A percentile compares a stretch with the other conserved stretches of the same genome.
phyloP scores from a whole-genome alignment of 2,113 vertebrate genomes.

The Cyprinodon brontotheroides region DNA sequence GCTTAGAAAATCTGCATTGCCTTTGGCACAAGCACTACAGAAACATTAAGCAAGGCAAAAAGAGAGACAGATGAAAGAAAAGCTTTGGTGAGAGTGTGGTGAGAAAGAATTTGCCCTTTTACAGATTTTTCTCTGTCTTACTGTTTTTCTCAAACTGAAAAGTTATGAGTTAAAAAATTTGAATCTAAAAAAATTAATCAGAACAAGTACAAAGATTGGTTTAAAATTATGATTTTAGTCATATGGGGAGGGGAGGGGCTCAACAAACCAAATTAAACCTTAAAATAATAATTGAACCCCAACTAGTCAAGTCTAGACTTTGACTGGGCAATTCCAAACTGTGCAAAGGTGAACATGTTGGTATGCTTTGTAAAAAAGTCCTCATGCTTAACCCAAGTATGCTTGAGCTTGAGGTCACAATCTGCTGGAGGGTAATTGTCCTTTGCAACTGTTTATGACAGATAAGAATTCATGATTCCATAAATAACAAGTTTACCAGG shows the following conservation, averaged over 20 bases:
- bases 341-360: background rate
- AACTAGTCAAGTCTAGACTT: background rate
- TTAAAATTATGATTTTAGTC: background rate
- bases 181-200: background rate
- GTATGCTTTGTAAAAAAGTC: background rate
- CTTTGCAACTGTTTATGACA: background rate
- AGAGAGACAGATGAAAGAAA: background rate
- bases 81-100: background rate
- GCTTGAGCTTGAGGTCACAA: background rate
- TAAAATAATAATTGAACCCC: too few species aligned
- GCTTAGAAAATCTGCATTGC: background rate
- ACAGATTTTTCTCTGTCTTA: background rate
- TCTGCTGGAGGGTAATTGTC: background rate
- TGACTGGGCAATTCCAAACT: background rate
- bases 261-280: too few species aligned
- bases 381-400: background rate
- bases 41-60: background rate
- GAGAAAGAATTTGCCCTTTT: background rate
- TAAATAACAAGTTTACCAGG: background rate
- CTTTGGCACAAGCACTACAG: background rate
- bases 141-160: background rate
- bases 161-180: background rate
- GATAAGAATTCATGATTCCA: background rate
- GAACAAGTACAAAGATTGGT: background rate
- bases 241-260: too few species aligned